These are phyloP conservation scores for Tineola bisselliella DNA, from an alignment of 2,888 invertebrate species.

Conservation along the genomic window DNA sequence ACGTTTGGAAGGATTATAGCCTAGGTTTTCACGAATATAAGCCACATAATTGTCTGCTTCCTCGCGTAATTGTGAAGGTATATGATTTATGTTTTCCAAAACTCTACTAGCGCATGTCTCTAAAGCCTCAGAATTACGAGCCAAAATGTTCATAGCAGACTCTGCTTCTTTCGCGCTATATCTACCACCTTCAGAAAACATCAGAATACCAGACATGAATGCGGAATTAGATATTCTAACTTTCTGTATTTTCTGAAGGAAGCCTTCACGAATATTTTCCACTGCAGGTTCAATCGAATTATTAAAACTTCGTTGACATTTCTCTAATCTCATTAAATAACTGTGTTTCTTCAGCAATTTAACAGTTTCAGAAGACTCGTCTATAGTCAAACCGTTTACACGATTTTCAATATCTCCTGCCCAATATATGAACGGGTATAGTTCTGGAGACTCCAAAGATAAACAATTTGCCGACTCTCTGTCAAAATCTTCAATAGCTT, in stretches of 20 bases:
- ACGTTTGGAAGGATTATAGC: constrained; percentile 20
- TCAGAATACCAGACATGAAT: constrained; percentile 33
- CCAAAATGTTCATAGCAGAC: constrained; percentile 27
- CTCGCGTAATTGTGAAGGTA: constrained; percentile 30
- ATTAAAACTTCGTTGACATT: constrained; percentile 34
- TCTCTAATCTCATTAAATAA: constrained; percentile 36
- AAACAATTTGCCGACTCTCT: constrained; percentile 30
- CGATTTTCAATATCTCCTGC: constrained; percentile 26
- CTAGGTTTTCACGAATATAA: constrained; percentile 30
- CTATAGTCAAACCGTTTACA: constrained; percentile 27
- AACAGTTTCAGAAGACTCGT: constrained; percentile 29
- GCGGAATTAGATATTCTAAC: constrained; percentile 45
- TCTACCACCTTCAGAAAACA: constrained; percentile 40
- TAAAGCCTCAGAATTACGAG: constrained; percentile 35
- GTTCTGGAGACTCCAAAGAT: constrained; percentile 28
- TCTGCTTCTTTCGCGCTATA: constrained; percentile 38
- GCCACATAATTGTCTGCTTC: constrained; percentile 31
- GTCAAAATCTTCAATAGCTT: constrained; percentile 31
- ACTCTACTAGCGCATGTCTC: constrained; percentile 30
- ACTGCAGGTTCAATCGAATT: constrained; percentile 34
- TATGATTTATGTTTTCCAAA: constrained; percentile 30
- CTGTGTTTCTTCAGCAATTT: constrained; percentile 43
- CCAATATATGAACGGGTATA: constrained; percentile 41
- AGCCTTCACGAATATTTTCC: constrained; percentile 26
- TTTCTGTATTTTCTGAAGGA: constrained; percentile 37